phyloP scores from a whole-genome alignment of 1,140 invertebrate genomes.

The Diachasmimorpha longicaudata region DNA sequence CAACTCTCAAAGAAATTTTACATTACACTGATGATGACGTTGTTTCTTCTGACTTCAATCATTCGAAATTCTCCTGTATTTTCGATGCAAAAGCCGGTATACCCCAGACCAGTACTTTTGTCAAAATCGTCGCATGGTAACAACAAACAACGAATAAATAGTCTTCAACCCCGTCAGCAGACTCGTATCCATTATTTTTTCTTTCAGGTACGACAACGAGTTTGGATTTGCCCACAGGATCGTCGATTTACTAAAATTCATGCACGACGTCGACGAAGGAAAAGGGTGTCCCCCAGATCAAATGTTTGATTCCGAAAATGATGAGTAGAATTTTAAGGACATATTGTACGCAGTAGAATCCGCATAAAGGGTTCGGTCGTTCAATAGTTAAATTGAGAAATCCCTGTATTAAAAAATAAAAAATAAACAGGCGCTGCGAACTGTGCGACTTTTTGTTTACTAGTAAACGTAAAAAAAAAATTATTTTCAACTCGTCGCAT shows the following conservation, averaged over 20 bases:
- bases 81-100: constrained; percentile 77
- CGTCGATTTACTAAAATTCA: constrained; percentile 69
- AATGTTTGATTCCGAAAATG: neutral
- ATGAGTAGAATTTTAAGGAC: neutral
- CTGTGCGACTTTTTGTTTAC: too few relatives aligned
- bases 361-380: too few relatives aligned
- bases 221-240: constrained; percentile 74
- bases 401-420: constrained; percentile 21
- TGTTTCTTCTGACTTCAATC: constrained; percentile 73
- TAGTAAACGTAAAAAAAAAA: too few relatives aligned
- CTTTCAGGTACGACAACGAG: constrained; percentile 73
- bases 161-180: too few relatives aligned
- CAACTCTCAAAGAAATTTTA: constrained; percentile 68
- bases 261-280: constrained; percentile 45
- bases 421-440: too few relatives aligned
- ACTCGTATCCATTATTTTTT: neutral
- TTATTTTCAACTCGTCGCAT: too few relatives aligned
- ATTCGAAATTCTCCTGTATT: constrained; percentile 68
- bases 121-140: constrained; percentile 71
- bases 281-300: constrained; percentile 9
- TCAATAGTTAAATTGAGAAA: constrained; percentile 16
- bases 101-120: constrained; percentile 66
- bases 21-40: constrained; percentile 77
- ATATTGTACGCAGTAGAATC: too few relatives aligned
- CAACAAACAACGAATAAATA: constrained; percentile 44